Evolutionary conservation across 2,888 invertebrate species (phyloP).

Genomic region (Latrodectus hesperus): DNA sequence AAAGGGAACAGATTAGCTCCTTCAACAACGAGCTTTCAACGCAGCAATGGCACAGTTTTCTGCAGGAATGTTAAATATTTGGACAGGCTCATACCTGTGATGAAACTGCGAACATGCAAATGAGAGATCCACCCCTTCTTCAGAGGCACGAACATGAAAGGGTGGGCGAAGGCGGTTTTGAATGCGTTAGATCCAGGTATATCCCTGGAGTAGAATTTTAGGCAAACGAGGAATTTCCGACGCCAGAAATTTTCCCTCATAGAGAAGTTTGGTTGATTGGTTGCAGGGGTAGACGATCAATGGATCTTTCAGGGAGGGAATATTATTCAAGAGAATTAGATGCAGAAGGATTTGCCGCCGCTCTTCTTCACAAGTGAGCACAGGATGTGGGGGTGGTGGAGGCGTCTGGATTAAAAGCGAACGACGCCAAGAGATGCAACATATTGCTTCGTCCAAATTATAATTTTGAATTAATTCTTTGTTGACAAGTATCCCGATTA

Average conservation of each 20-base stretch:
- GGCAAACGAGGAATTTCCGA: background rate
- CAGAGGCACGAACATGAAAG: constrained; percentile 26
- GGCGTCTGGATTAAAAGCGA: too few relatives aligned
- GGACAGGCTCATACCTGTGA: constrained; percentile 58
- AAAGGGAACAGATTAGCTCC: constrained; percentile 9
- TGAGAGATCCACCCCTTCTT: constrained; percentile 9
- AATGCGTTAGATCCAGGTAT: constrained; percentile 31
- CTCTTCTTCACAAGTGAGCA: background rate
- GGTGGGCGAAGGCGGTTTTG: constrained; percentile 35
- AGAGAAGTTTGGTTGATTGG: background rate
- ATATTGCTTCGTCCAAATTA: too few relatives aligned
- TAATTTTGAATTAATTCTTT: too few relatives aligned
- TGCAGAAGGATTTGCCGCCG: constrained; percentile 23
- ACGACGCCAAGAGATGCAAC: too few relatives aligned
- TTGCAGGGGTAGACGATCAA: background rate
- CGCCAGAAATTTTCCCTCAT: background rate
- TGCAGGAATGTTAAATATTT: constrained; percentile 63
- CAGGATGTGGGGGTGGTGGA: too few relatives aligned
- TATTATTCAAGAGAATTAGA: too few relatives aligned
- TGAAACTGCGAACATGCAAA: constrained; percentile 53
- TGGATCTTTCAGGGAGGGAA: background rate
- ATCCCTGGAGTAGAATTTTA: constrained; percentile 25
- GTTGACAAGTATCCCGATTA: too few relatives aligned
- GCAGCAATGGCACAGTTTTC: constrained; percentile 1
- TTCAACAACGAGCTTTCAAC: constrained; percentile 16